Evolutionary conservation across 2,888 invertebrate species (phyloP).

Genomic region (Stenodera caucasica): DNA sequence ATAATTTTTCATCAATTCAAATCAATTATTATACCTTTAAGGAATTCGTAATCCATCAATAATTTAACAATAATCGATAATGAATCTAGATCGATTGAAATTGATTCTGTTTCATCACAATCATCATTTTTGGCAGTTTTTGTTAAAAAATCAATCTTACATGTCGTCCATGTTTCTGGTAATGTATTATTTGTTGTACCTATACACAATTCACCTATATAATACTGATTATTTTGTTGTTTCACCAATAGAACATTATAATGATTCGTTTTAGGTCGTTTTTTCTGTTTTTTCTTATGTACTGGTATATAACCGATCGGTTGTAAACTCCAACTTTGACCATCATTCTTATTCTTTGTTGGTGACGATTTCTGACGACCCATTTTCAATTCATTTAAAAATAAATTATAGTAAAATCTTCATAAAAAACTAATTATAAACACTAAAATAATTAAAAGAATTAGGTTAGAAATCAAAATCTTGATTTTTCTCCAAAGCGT

Average conservation of each 20-base stretch:
- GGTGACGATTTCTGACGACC: slow-evolving; percentile 1
- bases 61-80: slow-evolving; percentile 35
- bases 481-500: not conserved
- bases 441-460: too few species aligned
- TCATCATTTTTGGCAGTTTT: not conserved
- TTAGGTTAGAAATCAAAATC: not conserved
- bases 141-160: slow-evolving; percentile 37
- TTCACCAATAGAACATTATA: slow-evolving; percentile 22
- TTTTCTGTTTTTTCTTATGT: slow-evolving; percentile 1
- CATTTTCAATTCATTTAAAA: not conserved
- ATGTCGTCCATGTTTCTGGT: slow-evolving; percentile 40
- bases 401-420: too few species aligned
- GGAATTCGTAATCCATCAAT: slow-evolving; percentile 35
- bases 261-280: not conserved
- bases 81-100: slow-evolving; percentile 38
- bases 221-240: slow-evolving; percentile 30
- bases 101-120: slow-evolving; percentile 26
- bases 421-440: too few species aligned
- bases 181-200: slow-evolving; percentile 45
- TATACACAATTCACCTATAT: slow-evolving; percentile 41
- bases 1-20: slow-evolving; percentile 8
- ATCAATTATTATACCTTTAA: slow-evolving; percentile 36
- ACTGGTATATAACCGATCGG: slow-evolving; percentile 9
- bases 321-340: not conserved
- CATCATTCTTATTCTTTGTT: not conserved